Conservation (phyloP, 2,888 invertebrate genomes). For the Galerucella pusilla region DNA sequence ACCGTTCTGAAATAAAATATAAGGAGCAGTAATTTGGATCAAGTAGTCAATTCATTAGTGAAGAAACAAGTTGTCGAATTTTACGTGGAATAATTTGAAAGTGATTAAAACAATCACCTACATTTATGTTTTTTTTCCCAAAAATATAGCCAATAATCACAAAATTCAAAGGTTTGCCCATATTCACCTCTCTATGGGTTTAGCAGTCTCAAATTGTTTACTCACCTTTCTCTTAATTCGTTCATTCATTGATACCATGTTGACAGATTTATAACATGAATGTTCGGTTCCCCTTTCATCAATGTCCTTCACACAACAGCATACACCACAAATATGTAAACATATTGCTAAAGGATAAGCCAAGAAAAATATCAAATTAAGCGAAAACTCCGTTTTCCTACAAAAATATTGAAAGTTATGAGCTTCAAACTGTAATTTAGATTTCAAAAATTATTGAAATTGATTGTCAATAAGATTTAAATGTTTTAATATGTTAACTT, state of each 20-base stretch:
- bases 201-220: background rate
- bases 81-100: too few relatives aligned
- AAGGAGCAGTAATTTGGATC: background rate
- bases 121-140: too few relatives aligned
- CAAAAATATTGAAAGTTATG: constrained; percentile 11
- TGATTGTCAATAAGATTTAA: too few relatives aligned
- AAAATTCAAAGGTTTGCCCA: too few relatives aligned
- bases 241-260: constrained; percentile 50
- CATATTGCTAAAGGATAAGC: constrained; percentile 63
- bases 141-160: too few relatives aligned
- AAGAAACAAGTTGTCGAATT: too few relatives aligned
- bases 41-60: too few relatives aligned
- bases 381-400: constrained; percentile 64
- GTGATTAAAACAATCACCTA: too few relatives aligned
- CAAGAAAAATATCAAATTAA: constrained; percentile 66
- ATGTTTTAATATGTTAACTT: too few relatives aligned
- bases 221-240: constrained; percentile 39
- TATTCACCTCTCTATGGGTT: too few relatives aligned
- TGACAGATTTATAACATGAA: constrained; percentile 50
- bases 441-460: too few relatives aligned
- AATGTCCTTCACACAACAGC: constrained; percentile 57
- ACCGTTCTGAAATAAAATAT: constrained; percentile 31
- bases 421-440: too few relatives aligned
- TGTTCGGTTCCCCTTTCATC: constrained; percentile 47
- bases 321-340: constrained; percentile 55